These are phyloP conservation scores for Phthorimaea operculella DNA, from an alignment of 1,140 invertebrate genomes.

Conservation along the genomic window DNA sequence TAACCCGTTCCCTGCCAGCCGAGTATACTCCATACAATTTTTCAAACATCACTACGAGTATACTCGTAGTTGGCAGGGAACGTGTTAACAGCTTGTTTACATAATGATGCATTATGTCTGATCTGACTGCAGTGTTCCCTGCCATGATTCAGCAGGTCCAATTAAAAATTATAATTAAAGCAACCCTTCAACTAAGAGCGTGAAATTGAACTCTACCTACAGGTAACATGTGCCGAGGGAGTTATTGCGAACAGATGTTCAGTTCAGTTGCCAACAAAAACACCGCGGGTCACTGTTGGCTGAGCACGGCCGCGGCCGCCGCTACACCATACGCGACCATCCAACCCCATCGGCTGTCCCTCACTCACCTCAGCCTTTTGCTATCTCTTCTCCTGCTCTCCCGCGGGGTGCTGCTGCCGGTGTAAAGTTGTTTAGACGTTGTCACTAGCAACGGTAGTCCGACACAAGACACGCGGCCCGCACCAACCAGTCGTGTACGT, in stretches of 20 bases:
- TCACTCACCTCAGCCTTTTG: conserved; percentile 18
- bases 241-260: conserved; percentile 42
- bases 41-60: no score
- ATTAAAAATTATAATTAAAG: no score
- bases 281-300: conserved; percentile 44
- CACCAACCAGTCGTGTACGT: conserved; percentile 35
- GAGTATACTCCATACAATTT: no score
- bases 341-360: conserved; percentile 39
- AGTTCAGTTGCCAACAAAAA: conserved; percentile 30
- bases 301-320: conserved; percentile 45
- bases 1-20: no score
- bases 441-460: conserved; percentile 57
- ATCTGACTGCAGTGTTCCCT: no score
- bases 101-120: no score
- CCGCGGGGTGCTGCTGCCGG: conserved; percentile 42
- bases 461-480: conserved; percentile 40
- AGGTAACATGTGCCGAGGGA: not conserved
- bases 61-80: no score
- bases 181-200: not conserved
- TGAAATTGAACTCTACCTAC: not conserved
- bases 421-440: conserved; percentile 59
- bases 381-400: conserved; percentile 40
- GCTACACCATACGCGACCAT: conserved; percentile 32
- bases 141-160: no score
- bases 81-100: no score